Evolutionary conservation across 1,140 invertebrate species (phyloP), one percentile per base, ranked within the genome.

Genomic region (Drosophila arizonae): DNA sequence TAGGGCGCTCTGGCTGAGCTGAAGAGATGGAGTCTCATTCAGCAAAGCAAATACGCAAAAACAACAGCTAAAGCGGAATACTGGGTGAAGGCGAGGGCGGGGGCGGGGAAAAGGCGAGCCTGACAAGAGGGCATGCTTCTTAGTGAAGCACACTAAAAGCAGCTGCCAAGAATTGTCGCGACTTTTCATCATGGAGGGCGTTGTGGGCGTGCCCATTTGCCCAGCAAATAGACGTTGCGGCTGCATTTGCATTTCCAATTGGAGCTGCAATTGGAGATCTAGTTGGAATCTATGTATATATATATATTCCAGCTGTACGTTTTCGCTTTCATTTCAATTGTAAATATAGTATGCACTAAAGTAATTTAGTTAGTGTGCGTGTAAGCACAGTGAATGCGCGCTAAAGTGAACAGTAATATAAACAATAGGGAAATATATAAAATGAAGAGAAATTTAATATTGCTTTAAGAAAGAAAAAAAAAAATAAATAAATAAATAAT

Each of bases 81-180:
- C 28, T 6, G 28, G 6, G 6, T 1, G 54, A 73, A 56, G 50
- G 70, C 30, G 55, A 9, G 15, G 1, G 63, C 0, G 17, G 28
- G 28, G 0, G 2, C 1, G 30, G 43, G 1, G 41, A 0, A 8
- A 13, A 36, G 52, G 28, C 28, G 10, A 0, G 13, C 17, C 17
- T 46, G 43, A 46, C n/a, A 15, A 17, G 43, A 46, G 43, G n/a
- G 43, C 17, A 15, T 17, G 43, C 43, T 39, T 24, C 21, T 46
- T 28, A 81, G 71, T 79, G 78, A 76, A 82, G 78, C 75, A 63
- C 51, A 58, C 68, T 66, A 65, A 69, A 82, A 88, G 76, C 75
- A 72, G 82, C 79, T 81, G 77, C 79, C 79, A 86, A 86, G 82
- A 79, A 87, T 88, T 82, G 82, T 88, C 82, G 82, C 82, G 84